Conservation (phyloP, 2,797 vertebrate species). For the Phalanger gymnotis region DNA sequence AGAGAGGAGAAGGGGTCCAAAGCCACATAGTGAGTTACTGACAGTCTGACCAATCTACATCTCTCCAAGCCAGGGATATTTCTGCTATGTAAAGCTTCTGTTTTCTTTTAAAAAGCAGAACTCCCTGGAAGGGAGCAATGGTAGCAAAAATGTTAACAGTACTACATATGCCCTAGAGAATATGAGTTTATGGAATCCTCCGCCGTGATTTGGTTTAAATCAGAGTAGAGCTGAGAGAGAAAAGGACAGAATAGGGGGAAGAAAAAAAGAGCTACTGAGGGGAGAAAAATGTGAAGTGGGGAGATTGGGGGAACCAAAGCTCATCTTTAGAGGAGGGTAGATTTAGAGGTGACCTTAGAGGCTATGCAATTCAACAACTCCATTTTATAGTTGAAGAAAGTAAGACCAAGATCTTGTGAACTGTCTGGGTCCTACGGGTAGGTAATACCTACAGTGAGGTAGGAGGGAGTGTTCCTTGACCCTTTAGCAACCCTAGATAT, state of each 20-base stretch:
- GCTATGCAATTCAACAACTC: not conserved
- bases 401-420: not conserved
- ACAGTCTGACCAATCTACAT: not conserved
- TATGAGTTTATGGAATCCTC: not conserved
- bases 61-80: not conserved
- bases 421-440: not conserved
- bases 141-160: not conserved
- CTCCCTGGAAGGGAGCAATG: not conserved
- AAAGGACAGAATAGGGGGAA: not conserved
- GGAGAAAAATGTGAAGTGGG: not conserved
- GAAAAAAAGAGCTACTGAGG: not conserved
- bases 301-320: not conserved
- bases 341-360: not conserved
- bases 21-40: not conserved
- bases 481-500: not conserved
- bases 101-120: not conserved
- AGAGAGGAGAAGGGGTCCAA: not conserved
- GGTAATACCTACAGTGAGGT: not conserved
- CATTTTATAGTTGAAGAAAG: not conserved
- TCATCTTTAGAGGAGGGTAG: not conserved
- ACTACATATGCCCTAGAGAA: not conserved
- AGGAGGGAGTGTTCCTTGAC: not conserved
- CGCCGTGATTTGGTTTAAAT: not conserved
- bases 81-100: not conserved
- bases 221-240: not conserved